phyloP scores from a whole-genome alignment of 2,888 invertebrate species.

The Reticulitermes lucifugus region DNA sequence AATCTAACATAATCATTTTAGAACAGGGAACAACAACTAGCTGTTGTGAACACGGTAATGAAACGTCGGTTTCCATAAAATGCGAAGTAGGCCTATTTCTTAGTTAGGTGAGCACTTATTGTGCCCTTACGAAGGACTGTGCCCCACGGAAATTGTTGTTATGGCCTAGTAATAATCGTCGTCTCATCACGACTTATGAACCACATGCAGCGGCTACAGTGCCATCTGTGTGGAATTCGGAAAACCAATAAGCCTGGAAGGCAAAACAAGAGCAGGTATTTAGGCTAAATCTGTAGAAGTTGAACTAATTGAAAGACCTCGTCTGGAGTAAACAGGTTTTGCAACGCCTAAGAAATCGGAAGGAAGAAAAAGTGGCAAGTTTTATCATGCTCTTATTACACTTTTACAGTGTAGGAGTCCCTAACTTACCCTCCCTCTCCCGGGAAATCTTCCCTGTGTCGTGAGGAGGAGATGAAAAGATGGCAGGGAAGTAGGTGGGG shows the following conservation, averaged over 20 bases:
- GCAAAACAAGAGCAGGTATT: background rate
- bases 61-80: too few relatives aligned
- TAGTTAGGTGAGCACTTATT: too few relatives aligned
- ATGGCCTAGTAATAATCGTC: too few relatives aligned
- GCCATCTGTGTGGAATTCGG: background rate
- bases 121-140: too few relatives aligned
- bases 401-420: background rate
- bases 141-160: background rate
- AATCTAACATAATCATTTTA: too few relatives aligned
- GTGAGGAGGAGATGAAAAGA: slow-evolving; percentile 37
- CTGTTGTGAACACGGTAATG: too few relatives aligned
- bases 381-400: background rate
- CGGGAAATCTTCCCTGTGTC: slow-evolving; percentile 25
- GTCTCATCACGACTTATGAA: too few relatives aligned
- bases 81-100: too few relatives aligned
- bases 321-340: background rate
- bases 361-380: background rate
- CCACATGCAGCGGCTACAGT: background rate
- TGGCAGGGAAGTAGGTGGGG: slow-evolving; percentile 13
- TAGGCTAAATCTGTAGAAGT: background rate
- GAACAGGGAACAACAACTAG: too few relatives aligned
- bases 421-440: background rate
- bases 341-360: background rate
- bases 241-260: background rate
- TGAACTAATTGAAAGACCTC: background rate